Evolutionary conservation across 2,113 vertebrate species (phyloP), one percentile per base, ranked within the genome.

Genomic region (Balaenoptera acutorostrata): DNA sequence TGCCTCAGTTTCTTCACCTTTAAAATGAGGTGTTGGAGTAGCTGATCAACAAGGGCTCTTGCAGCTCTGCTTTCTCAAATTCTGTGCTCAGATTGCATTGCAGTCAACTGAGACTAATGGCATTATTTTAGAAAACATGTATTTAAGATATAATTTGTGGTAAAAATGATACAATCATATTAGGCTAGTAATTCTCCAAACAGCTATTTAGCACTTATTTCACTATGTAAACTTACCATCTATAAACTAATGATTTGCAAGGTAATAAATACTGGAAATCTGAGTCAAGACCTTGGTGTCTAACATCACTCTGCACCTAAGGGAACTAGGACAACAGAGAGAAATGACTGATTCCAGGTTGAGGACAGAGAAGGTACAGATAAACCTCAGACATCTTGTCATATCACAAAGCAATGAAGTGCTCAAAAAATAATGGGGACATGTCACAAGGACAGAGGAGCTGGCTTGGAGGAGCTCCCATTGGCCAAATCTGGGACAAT

Each of bases 221-320:
- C 21, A 25, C 52, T 39, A 25, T 80, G 77, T 91, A 94, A 21
- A 93, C 33, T 55, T 92, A 86, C 21, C 59, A 94, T 39, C 36
- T 88, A 63, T 78, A 94, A 95, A 63, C 5, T 80, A 80, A 57
- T 87, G 44, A 74, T 85, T 88, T 93, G 64, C 52, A 90, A 90
- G 36, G 63, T 64, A 63, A 81, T 88, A 92, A 90, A 74, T 87
- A 78, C 29, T 52, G 49, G 55, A 78, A 66, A 77, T 64, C 57
- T 68, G n/a, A 80, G 13, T 57, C 44, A 83, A 81, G 11, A 49
- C 1, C 61, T 85, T 61, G 55, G 27, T 81, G 3, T 61, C 31
- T 90, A 95, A 83, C 46, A 92, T 41, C 29, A 87, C 52, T 57
- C 20, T 83, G 31, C 25, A 83, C 46, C 23, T 72, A 72, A 33